Evolutionary conservation across 2,888 invertebrate genomes (phyloP).

Genomic region (Meteorus cinctellus): DNA sequence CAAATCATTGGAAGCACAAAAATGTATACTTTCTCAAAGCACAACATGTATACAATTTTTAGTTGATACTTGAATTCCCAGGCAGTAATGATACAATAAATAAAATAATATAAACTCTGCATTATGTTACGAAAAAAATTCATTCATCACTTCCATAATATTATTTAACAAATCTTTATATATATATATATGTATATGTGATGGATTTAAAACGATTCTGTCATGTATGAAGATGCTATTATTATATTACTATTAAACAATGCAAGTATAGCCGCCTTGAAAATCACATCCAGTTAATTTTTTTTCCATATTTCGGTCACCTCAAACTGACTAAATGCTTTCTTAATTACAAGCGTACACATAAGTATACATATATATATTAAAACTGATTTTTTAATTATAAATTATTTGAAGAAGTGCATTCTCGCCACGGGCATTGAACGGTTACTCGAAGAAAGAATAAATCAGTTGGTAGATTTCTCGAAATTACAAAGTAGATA

Average conservation of each 20-base stretch:
- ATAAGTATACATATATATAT: neutral
- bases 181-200: neutral
- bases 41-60: neutral
- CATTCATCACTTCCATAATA: neutral
- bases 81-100: neutral
- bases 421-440: neutral
- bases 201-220: neutral
- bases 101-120: neutral
- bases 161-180: neutral
- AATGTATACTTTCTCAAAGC: slow-evolving; percentile 16
- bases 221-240: neutral
- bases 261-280: neutral
- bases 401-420: neutral
- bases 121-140: neutral
- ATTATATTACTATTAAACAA: neutral
- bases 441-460: neutral
- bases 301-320: neutral
- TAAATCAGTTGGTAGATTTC: neutral
- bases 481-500: neutral
- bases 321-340: neutral
- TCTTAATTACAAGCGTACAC: neutral
- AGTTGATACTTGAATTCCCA: neutral
- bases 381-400: neutral
- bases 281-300: neutral
- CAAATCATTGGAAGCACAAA: slow-evolving; percentile 51